Evolutionary conservation across 2,797 vertebrate genomes (phyloP).

Genomic region (Anableps anableps): DNA sequence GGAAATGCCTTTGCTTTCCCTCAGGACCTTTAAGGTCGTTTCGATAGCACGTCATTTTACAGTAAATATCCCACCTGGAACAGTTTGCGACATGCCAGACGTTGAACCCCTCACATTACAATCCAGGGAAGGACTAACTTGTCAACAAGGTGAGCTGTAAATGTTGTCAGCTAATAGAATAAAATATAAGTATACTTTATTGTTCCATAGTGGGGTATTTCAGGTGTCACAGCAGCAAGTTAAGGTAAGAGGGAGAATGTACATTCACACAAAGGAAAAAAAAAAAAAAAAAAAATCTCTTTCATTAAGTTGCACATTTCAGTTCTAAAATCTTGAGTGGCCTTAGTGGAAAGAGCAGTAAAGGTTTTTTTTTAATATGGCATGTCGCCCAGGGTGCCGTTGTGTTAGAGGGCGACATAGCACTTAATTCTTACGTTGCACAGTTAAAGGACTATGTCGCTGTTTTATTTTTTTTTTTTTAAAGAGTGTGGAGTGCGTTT

Average conservation of each 20-base stretch:
- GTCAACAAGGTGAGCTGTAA: conserved; percentile 66
- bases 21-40: conserved; percentile 1
- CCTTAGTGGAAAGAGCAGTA: neutral
- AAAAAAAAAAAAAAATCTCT: neutral
- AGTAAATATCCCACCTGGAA: neutral
- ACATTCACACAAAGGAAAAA: neutral
- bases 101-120: conserved; percentile 71
- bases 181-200: neutral
- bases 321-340: neutral
- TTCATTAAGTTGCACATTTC: neutral
- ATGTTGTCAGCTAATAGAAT: neutral
- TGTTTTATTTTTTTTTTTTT: neutral
- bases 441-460: neutral
- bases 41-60: neutral
- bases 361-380: neutral
- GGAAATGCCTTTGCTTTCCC: neutral
- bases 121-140: conserved; percentile 61
- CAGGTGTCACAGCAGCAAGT: neutral
- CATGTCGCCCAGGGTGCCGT: neutral
- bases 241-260: neutral
- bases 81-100: conserved; percentile 68
- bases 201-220: neutral
- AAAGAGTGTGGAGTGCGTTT: neutral
- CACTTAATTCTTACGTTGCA: neutral
- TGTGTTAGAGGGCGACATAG: neutral